Conservation (phyloP, 2,113 vertebrate species). For the Morphnarchus princeps region DNA sequence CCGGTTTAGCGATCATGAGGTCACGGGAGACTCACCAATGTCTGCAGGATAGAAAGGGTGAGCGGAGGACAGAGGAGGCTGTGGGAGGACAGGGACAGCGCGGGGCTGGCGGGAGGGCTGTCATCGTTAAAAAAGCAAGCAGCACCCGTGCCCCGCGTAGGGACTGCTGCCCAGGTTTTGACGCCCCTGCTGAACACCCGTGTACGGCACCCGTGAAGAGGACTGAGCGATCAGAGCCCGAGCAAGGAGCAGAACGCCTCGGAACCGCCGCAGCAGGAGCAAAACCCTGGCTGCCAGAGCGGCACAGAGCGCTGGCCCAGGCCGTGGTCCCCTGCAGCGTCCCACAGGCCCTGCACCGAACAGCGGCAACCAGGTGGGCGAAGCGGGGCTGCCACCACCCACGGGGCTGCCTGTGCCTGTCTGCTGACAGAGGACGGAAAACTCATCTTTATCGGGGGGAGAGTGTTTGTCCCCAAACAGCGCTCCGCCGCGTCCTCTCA, state of each 20-base stretch:
- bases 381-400: too few species aligned
- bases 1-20: fast-evolving
- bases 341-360: neutral
- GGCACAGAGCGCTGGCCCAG: neutral
- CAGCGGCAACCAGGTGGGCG: neutral
- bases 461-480: neutral
- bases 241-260: fast-evolving
- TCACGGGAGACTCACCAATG: neutral
- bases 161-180: neutral
- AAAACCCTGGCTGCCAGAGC: neutral
- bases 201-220: fast-evolving
- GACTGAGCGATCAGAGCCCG: neutral
- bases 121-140: neutral
- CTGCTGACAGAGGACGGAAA: neutral
- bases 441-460: neutral
- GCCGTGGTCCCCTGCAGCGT: fast-evolving
- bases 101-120: neutral
- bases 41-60: neutral
- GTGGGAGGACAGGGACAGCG: neutral
- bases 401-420: neutral
- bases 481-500: neutral
- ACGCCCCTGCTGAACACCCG: neutral
- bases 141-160: neutral
- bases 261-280: neutral
- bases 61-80: too few species aligned